Evolutionary conservation across 2,888 invertebrate genomes (phyloP), one percentile per base, ranked within the genome.

Genomic region (Serrognathus titanus): DNA sequence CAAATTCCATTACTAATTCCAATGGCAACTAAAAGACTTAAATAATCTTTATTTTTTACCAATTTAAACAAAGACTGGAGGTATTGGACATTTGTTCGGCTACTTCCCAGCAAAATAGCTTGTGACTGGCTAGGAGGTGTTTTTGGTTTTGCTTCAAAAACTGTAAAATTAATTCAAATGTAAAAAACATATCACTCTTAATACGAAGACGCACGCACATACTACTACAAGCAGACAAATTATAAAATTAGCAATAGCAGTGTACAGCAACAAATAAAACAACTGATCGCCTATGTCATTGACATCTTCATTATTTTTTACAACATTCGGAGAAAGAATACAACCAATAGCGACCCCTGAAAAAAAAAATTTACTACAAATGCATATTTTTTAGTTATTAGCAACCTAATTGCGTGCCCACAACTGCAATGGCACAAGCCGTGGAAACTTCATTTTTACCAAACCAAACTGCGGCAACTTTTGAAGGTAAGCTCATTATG

Each of bases 391-490:
- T 6, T 1, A 11, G n/a, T 39, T 39, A 10, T 43, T 16, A 43
- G 37, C 43, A 24, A 53, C 57, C 57, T 50, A 53, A 40, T 41
- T 57, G 57, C 35, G 57, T 57, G 7, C 57, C 57, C 16, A 57
- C 31, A 40, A 57, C 57, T 13, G 57, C 57, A 53, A 43, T 47
- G 40, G 57, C 57, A 35, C 49, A 50, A 35, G 57, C 57, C 31
- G 53, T 57, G 5, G 57, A 57, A 12, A 97, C 95, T 80, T 97
- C 92, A 70, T 92, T 88, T 0, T 92, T 89, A 2, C 96, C 95
- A 75, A 98, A 98, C 97, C 97, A 98, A 37, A 95, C 92, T 0
- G 97, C 96, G 0, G 97, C 96, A 63, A 97, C 79, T 49, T 89
- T 81, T 0, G 97, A 90, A 0, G 97, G 97, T 52, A 97, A 84